Base-by-base conservation (phyloP, 2,888 invertebrate species). In the Hirtodrosophila confusa region DNA sequence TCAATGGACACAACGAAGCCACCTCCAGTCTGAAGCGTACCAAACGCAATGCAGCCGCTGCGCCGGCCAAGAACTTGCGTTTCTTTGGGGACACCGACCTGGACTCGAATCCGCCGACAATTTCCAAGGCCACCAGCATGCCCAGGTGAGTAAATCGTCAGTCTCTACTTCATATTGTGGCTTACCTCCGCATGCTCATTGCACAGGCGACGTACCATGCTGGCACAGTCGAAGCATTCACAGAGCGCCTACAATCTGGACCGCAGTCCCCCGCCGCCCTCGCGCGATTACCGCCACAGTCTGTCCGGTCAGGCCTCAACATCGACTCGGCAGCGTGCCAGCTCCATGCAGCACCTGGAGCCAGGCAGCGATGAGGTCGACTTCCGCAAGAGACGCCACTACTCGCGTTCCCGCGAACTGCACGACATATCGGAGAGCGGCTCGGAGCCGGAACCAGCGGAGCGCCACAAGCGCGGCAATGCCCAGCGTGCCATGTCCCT, bases 81-180 rank as follows among this genome's bases (percentile, higher is more conserved):
- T 96, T 96, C 93, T 96, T 96, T 91, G 96, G 96, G 17, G 96
- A 96, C 91, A 96, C 96, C 8, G 96, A 96, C 89, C 93, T 93
- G 65, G 96, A 96, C 83, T 96, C 96, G 9, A 94, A 94, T 88
- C 93, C 93, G 27, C 93, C 93, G 11, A 94, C 94, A 69, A 86
- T 92, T 71, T 91, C 82, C 88, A 93, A 80, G 90, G 84, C 84
- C 49, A 85, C 78, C 76, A 88, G 83, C 23, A 89, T 87, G 55
- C 85, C 86, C 11, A 89, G 89, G 91, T 91, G 5, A 75, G 78
- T 24, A 7, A 24, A 10, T 24, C 5, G 0, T 27, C n/a, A 24
- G 3, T 4, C 8, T 7, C 4, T 3, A 9, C 1, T 6, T 43
- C 7, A 4, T 43, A 27, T 8, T 29, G 12, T 4, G 29, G 5